phyloP scores from a whole-genome alignment of 37 sponge, comb jelly and placozoan genomes.

The Cliona cf. orientalis region DNA sequence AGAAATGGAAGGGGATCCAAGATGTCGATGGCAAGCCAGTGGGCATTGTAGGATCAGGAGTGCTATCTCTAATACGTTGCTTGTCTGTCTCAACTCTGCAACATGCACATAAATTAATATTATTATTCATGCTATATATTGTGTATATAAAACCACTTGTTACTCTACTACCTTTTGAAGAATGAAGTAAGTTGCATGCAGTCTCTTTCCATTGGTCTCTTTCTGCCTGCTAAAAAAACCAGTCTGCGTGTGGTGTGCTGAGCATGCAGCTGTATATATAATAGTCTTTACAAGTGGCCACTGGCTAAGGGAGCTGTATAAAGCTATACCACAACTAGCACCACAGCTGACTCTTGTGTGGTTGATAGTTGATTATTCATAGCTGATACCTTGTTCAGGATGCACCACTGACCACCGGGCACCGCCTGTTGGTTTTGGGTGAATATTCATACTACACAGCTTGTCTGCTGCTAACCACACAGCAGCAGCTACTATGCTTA shows the following conservation, averaged over 20 bases:
- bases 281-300: neutral
- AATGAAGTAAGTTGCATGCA: neutral
- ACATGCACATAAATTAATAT: neutral
- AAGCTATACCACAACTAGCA: too few relatives aligned
- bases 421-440: too few relatives aligned
- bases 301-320: neutral
- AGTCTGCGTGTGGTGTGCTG: neutral
- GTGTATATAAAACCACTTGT: neutral
- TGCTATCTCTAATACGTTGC: neutral
- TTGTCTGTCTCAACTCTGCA: neutral
- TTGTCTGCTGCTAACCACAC: too few relatives aligned
- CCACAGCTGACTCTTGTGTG: too few relatives aligned
- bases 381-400: neutral
- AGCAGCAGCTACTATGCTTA: too few relatives aligned
- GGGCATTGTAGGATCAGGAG: neutral
- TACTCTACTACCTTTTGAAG: neutral
- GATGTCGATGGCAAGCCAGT: neutral
- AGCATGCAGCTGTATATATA: neutral
- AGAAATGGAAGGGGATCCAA: neutral
- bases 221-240: neutral
- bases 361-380: too few relatives aligned
- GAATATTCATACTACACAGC: too few relatives aligned
- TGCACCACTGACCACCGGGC: neutral
- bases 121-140: neutral
- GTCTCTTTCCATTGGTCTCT: neutral